Evolutionary conservation across 1,140 invertebrate species (phyloP), one percentile per base, ranked within the genome.

Genomic region (Apolygus lucorum): DNA sequence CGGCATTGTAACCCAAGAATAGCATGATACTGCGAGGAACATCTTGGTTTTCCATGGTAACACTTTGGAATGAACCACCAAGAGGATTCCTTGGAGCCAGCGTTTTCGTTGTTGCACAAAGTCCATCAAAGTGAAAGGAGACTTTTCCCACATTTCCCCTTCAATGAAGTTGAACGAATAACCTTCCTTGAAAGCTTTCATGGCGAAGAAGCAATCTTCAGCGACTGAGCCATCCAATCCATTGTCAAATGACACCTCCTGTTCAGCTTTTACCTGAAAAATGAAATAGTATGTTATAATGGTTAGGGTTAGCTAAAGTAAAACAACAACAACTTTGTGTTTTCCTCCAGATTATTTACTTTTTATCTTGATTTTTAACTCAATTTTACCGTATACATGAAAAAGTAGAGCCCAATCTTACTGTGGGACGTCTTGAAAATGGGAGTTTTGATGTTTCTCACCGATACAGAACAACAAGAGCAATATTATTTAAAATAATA

Each of bases 131-230:
- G 93, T 94, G 76, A 98, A 99, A 4, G 96, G 95, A 21, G 92
- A 95, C 77, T 98, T 96, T 78, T 98, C 95, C 88, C 93, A 94
- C 95, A 98, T 97, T 81, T 97, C 95, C 22, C 95, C 94, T 77
- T 96, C 93, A 71, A 97, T 86, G 79, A 96, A 96, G 76, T 94
- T 93, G 77, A 96, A 96, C 0, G 88, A 85, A 76, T 90, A 93
- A 11, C 92, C 92, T 78, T 91, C 83, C 68, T 85, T 84, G 76
- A 89, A 92, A 0, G 95, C 96, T 70, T 90, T 88, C 91, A 98
- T 95, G 0, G 92, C 93, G 82, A 98, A 98, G 77, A 88, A 98
- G 77, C 94, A 97, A 79, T 98, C 96, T 79, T 98, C 95, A 26
- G 96, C 95, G n/a, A 98, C 91, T 0, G 93, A 96, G 28, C 95